A percentile compares a stretch with the other conserved stretches of the same genome.
phyloP scores from a whole-genome alignment of 2,797 vertebrate species.

The Paramormyrops hopkinsi region DNA sequence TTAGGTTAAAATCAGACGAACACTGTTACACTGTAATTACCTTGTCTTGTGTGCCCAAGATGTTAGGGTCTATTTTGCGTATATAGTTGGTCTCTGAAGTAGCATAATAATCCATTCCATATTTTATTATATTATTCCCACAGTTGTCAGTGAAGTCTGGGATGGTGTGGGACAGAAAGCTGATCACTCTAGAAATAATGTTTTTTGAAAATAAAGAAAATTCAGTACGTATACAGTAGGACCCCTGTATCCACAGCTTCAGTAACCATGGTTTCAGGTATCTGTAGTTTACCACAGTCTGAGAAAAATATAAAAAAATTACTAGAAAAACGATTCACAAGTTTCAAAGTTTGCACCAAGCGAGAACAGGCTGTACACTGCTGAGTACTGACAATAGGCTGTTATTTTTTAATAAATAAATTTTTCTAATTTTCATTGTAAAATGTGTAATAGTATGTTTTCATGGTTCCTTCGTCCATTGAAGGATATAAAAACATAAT shows the following conservation, averaged over 20 bases:
- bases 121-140: constrained; percentile 82
- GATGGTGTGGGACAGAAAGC: constrained; percentile 83
- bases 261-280: neutral
- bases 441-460: neutral
- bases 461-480: neutral
- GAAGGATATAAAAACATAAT: neutral
- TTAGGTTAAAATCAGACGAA: neutral
- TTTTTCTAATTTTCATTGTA: neutral
- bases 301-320: neutral
- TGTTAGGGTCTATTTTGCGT: constrained; percentile 78
- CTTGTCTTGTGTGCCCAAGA: constrained; percentile 87
- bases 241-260: neutral
- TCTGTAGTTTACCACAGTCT: neutral
- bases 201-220: neutral
- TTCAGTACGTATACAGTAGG: neutral
- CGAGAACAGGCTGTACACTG: neutral
- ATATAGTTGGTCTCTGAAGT: constrained; percentile 91
- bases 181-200: constrained; percentile 68
- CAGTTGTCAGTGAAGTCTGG: constrained; percentile 97
- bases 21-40: constrained; percentile 48
- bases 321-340: neutral
- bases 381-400: neutral
- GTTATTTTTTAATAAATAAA: neutral
- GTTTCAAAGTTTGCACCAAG: neutral
- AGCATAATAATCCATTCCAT: constrained; percentile 79